phyloP scores from a whole-genome alignment of 1,140 invertebrate genomes.

The Drosophila saltans region DNA sequence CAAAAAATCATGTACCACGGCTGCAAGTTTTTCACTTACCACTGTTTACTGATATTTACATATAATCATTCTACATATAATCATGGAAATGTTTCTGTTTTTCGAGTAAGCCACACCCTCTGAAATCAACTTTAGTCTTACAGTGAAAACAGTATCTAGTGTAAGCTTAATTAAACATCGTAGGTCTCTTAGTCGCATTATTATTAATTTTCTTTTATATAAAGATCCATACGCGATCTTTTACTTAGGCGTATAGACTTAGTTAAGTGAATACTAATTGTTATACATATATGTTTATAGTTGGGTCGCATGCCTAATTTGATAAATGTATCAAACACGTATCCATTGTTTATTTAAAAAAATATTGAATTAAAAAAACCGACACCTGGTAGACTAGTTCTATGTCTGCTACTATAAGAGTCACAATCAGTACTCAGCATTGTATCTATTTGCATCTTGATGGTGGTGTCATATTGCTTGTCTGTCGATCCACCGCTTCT shows the following conservation, averaged over 20 bases:
- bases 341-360: not conserved
- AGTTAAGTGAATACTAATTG: not conserved
- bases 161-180: no score
- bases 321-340: constrained; percentile 7
- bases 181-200: not conserved
- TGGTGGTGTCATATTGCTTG: constrained; percentile 3
- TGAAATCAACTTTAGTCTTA: no score
- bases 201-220: not conserved
- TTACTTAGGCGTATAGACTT: constrained; percentile 1
- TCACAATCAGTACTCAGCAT: constrained; percentile 7
- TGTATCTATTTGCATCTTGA: constrained; percentile 7
- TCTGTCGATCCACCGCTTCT: not conserved
- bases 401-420: not conserved
- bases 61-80: not conserved
- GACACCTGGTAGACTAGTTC: not conserved
- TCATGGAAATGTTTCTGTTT: no score
- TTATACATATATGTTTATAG: not conserved
- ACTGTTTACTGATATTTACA: no score
- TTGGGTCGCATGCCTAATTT: not conserved
- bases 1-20: not conserved
- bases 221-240: not conserved
- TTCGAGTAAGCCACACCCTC: no score
- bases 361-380: not conserved
- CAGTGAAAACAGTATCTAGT: no score
- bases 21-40: not conserved